Conservation (phyloP, 2,888 invertebrate species). For the Temnothorax rugatulus region DNA sequence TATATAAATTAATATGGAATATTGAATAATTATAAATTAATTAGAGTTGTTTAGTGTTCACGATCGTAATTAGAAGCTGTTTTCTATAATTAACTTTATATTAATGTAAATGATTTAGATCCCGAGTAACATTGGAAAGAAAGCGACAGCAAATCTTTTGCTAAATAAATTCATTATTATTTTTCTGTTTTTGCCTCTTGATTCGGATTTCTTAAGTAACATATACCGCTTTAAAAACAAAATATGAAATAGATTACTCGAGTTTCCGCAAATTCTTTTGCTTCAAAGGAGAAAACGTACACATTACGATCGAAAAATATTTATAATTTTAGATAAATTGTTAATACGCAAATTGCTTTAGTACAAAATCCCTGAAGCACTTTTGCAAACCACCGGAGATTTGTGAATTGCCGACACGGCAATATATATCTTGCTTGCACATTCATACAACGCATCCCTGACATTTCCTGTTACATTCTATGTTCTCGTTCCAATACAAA, state of each 20-base stretch:
- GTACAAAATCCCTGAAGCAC: not conserved
- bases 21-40: not conserved
- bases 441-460: conserved; percentile 4
- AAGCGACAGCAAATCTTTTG: not conserved
- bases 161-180: not conserved
- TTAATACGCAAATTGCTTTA: not conserved
- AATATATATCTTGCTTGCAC: not conserved
- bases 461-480: conserved; percentile 28
- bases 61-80: not conserved
- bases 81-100: not conserved
- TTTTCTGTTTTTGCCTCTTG: not conserved
- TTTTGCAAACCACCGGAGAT: not conserved
- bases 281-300: not conserved
- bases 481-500: conserved; percentile 17
- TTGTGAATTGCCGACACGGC: not conserved
- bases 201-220: not conserved
- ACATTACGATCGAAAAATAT: not conserved
- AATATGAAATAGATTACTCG: not conserved
- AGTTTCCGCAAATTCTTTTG: not conserved
- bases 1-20: too few relatives aligned
- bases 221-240: not conserved
- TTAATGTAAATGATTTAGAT: not conserved
- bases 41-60: not conserved
- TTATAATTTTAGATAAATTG: not conserved
- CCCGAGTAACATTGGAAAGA: not conserved